These are phyloP conservation scores for Centropus bengalensis DNA, from an alignment of 2,113 vertebrate genomes.

Conservation along the genomic window DNA sequence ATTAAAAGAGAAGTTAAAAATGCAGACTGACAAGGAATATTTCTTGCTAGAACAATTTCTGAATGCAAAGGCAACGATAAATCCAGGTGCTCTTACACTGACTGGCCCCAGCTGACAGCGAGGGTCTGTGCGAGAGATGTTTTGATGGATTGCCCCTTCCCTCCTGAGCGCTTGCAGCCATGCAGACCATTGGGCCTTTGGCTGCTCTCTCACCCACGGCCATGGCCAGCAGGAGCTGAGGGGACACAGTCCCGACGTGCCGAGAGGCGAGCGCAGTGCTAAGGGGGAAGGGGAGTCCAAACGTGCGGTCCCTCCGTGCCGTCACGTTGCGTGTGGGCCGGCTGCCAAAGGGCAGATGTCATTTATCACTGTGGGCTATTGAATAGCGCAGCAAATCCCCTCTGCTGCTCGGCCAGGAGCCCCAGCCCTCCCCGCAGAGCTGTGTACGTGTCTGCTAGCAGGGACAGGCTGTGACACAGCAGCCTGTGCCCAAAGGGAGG, in stretches of 20 bases:
- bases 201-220: neutral
- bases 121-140: neutral
- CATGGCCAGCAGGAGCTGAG: neutral
- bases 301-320: fast-evolving
- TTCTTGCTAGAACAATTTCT: neutral
- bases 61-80: neutral
- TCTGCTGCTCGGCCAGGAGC: neutral
- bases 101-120: fast-evolving
- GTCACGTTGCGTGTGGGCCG: neutral
- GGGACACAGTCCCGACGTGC: neutral
- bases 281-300: neutral
- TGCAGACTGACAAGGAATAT: neutral
- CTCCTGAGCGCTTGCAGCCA: fast-evolving
- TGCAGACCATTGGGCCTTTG: fast-evolving
- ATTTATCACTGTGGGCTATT: fast-evolving
- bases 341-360: neutral
- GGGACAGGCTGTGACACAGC: neutral
- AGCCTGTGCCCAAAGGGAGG: neutral
- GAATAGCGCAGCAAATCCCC: neutral
- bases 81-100: neutral
- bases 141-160: neutral
- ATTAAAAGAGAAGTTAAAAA: neutral
- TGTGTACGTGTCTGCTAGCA: neutral
- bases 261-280: fast-evolving
- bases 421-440: neutral